phyloP scores from a whole-genome alignment of 1,140 invertebrate genomes.

The Probaryconus sp. region DNA sequence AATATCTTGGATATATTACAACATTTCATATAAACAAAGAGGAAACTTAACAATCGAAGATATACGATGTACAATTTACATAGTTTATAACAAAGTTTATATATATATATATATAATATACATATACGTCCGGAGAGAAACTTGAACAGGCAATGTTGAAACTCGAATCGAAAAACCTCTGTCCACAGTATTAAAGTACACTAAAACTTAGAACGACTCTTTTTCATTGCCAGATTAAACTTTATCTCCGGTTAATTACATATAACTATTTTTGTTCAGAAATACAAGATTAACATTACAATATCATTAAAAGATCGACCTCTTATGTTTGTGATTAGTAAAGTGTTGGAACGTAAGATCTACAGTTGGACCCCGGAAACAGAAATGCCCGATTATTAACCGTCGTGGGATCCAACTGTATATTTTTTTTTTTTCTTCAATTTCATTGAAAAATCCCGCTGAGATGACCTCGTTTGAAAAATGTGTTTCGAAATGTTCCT shows the following conservation, averaged over 20 bases:
- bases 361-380: conserved; percentile 8
- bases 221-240: conserved; percentile 1
- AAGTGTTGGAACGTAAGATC: not conserved
- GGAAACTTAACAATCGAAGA: conserved; percentile 38
- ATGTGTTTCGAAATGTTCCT: conserved; percentile 5
- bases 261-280: conserved; percentile 30
- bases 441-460: conserved; percentile 11
- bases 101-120: conserved; percentile 24
- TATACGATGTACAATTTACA: conserved; percentile 38
- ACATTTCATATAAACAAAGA: conserved; percentile 40
- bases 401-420: conserved; percentile 18
- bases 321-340: conserved; percentile 3
- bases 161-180: too few relatives aligned
- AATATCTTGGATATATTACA: conserved; percentile 22
- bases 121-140: conserved; percentile 22
- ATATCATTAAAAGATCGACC: conserved; percentile 26
- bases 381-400: conserved; percentile 13
- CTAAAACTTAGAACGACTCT: conserved; percentile 1
- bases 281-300: conserved; percentile 44
- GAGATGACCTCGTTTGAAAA: not conserved
- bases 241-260: conserved; percentile 18
- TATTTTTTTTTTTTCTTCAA: not conserved
- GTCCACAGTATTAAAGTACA: too few relatives aligned
- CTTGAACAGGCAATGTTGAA: not conserved
- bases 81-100: conserved; percentile 39